Percentiles rank a stretch among this genome's conserved stretches.
Conservation (phyloP, 2,113 vertebrate genomes). For the Rhipidura dahli region DNA sequence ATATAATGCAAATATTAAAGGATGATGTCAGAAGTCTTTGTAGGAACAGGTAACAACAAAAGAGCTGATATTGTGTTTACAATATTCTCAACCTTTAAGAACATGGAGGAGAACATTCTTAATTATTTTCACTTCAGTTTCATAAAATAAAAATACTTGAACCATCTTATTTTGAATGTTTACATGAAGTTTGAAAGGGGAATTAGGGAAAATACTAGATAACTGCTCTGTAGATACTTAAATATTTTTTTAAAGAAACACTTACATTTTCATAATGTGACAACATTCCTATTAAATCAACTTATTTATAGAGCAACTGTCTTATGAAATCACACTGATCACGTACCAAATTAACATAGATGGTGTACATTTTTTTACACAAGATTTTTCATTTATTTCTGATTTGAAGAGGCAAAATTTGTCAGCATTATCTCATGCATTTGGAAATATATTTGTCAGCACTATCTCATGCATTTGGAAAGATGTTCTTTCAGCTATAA, state of each 20-base stretch:
- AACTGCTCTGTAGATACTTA: neutral
- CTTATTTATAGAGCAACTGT: neutral
- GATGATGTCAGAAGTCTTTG: constrained; percentile 18
- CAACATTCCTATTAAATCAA: neutral
- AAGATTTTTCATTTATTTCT: neutral
- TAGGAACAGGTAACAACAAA: constrained; percentile 27
- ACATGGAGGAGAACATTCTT: neutral
- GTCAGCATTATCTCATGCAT: neutral
- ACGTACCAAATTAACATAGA: neutral
- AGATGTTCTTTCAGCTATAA: neutral
- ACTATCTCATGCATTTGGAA: neutral
- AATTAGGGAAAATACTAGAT: neutral
- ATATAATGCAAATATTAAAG: constrained; percentile 26
- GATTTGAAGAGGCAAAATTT: neutral
- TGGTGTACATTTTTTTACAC: neutral
- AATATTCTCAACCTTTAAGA: constrained; percentile 15
- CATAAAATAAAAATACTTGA: neutral
- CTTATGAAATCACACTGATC: neutral
- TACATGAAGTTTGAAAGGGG: neutral
- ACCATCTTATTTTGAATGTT: neutral
- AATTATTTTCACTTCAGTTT: neutral
- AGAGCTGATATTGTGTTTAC: neutral
- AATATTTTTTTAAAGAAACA: neutral
- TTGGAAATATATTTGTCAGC: neutral
- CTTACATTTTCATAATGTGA: neutral